Evolutionary conservation across 2,888 invertebrate species (phyloP).

Genomic region (Amiota communis): DNA sequence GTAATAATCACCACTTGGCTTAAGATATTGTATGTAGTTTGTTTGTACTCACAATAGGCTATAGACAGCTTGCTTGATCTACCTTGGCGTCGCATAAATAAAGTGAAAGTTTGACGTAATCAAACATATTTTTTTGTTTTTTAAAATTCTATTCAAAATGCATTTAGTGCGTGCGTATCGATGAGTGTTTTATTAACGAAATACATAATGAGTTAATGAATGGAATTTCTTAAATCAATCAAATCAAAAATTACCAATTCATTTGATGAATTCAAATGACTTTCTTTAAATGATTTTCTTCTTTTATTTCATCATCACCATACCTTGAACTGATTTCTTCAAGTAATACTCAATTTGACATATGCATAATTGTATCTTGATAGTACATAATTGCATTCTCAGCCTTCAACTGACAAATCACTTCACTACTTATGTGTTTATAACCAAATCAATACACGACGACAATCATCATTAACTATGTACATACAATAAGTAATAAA

Average conservation of each 20-base stretch:
- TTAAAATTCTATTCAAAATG: constrained; percentile 26
- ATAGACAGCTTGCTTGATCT: not conserved
- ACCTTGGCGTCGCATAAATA: not conserved
- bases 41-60: not conserved
- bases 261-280: not conserved
- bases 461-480: no score
- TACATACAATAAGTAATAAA: no score
- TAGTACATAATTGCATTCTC: no score
- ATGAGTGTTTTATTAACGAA: constrained; percentile 7
- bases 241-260: not conserved
- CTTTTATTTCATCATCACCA: not conserved
- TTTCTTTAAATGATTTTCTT: not conserved
- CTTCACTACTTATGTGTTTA: no score
- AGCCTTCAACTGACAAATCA: no score
- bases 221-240: not conserved
- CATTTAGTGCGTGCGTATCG: not conserved
- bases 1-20: no score
- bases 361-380: no score
- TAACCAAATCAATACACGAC: no score
- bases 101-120: constrained; percentile 32
- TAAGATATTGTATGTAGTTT: not conserved
- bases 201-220: constrained; percentile 13
- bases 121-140: not conserved
- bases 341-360: no score
- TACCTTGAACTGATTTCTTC: no score